A percentile compares a stretch with the other conserved stretches of the same genome.
phyloP scores from a whole-genome alignment of 2,113 vertebrate species.

The Lycocorax pyrrhopterus region DNA sequence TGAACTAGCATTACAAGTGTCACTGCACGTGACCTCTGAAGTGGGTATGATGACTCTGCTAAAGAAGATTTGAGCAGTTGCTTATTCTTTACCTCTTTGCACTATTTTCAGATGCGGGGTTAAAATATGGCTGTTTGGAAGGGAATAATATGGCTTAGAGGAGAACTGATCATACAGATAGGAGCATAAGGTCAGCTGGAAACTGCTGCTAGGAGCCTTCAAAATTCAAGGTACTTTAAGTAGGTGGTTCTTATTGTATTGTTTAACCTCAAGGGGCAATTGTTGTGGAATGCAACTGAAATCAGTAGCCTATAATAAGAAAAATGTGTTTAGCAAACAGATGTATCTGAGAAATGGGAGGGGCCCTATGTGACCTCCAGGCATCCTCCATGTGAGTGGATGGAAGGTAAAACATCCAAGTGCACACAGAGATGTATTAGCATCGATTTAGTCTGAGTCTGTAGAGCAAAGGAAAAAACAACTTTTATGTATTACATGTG shows the following conservation, averaged over 20 bases:
- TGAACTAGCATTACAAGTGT: background rate
- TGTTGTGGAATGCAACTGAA: background rate
- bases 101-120: background rate
- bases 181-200: background rate
- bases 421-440: rapidly evolving
- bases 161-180: background rate
- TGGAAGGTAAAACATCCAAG: background rate
- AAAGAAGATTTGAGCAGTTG: background rate
- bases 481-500: background rate
- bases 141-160: background rate
- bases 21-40: background rate
- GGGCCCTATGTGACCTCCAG: background rate
- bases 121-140: background rate
- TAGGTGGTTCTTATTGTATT: background rate
- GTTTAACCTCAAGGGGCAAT: constrained; percentile 32
- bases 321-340: background rate
- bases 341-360: background rate
- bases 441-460: background rate
- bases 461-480: background rate
- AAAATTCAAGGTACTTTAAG: constrained; percentile 19
- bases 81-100: background rate
- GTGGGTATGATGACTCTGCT: background rate
- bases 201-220: background rate
- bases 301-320: background rate
- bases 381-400: background rate